phyloP scores from a whole-genome alignment of 2,797 vertebrate genomes.

The Glossophaga mutica region DNA sequence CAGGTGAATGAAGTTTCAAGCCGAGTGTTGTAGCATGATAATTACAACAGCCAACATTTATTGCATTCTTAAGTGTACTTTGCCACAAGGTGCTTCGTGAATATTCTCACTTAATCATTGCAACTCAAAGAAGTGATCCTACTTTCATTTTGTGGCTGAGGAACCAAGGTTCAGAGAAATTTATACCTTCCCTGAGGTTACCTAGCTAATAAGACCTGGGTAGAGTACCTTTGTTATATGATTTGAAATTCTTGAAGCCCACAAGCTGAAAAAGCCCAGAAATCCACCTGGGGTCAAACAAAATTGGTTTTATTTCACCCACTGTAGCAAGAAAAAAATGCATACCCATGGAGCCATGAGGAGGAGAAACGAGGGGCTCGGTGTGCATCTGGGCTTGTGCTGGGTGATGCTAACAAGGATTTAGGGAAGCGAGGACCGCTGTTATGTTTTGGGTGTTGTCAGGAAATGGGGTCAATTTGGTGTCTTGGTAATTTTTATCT shows the following conservation, averaged over 20 bases:
- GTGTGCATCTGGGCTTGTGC: background rate
- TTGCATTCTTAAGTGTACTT: background rate
- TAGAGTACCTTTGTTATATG: background rate
- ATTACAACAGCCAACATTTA: background rate
- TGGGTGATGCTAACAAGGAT: background rate
- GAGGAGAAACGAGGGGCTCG: background rate
- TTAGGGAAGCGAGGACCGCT: background rate
- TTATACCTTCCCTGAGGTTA: background rate
- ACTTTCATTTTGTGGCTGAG: background rate
- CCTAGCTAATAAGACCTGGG: background rate
- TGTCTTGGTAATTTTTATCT: background rate
- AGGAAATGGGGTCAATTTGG: background rate
- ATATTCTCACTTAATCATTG: background rate
- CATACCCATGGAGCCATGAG: background rate
- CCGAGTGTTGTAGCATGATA: background rate
- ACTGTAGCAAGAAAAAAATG: background rate
- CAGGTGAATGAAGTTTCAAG: background rate
- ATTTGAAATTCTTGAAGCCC: background rate
- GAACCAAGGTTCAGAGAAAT: background rate
- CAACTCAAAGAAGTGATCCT: background rate
- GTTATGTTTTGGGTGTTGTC: background rate
- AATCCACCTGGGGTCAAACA: background rate
- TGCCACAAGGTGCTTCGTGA: background rate
- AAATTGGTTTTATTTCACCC: background rate
- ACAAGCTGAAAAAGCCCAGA: background rate